Evolutionary conservation across 2,797 vertebrate genomes (phyloP).

Genomic region (Urosaurus nigricauda): DNA sequence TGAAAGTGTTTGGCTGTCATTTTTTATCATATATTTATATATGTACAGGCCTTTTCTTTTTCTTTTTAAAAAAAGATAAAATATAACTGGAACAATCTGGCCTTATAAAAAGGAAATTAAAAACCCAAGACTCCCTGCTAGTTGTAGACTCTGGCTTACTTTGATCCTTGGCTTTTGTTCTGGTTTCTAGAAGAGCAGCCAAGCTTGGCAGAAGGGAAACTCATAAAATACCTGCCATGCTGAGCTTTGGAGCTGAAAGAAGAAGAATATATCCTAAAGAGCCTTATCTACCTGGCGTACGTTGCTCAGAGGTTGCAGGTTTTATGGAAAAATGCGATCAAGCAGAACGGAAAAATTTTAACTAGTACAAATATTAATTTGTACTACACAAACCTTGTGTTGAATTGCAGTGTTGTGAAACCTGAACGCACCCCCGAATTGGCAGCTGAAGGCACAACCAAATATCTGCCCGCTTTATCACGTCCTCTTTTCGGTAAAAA

Average conservation of each 20-base stretch:
- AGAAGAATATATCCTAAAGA: neutral
- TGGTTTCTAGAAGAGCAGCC: slow-evolving; percentile 25
- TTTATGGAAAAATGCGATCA: neutral
- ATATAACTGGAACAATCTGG: slow-evolving; percentile 43
- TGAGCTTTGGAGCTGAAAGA: neutral
- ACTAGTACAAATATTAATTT: too few relatives aligned
- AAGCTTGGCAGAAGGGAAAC: slow-evolving; percentile 1
- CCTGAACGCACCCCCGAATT: too few relatives aligned
- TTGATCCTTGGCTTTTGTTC: rapidly evolving
- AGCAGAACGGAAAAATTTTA: neutral
- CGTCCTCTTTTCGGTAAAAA: too few relatives aligned
- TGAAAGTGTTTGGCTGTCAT: neutral
- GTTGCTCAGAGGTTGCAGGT: neutral
- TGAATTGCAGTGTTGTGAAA: too few relatives aligned
- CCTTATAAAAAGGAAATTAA: slow-evolving; percentile 60
- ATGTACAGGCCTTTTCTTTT: neutral
- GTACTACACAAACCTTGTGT: too few relatives aligned
- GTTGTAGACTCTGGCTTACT: neutral
- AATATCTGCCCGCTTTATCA: too few relatives aligned
- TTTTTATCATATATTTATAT: neutral
- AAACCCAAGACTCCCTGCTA: neutral
- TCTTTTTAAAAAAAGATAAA: neutral
- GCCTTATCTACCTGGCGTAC: neutral
- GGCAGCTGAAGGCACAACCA: too few relatives aligned
- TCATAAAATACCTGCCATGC: slow-evolving; percentile 12